These are phyloP conservation scores for Parus major DNA, from an alignment of 2,113 vertebrate species.

Conservation along the genomic window DNA sequence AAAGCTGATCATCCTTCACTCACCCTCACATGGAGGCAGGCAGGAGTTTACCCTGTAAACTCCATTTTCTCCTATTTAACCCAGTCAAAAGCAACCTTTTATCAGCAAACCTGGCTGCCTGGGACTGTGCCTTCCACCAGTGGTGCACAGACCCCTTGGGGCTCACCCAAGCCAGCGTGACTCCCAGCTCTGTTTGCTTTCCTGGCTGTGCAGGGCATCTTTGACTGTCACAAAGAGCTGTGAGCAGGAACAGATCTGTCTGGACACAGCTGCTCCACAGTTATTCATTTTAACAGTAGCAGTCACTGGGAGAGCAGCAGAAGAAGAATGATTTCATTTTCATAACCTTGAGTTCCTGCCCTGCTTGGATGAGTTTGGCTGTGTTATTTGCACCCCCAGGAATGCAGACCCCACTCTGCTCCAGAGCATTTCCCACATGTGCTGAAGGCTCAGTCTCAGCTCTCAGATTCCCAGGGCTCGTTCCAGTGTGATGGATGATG, in stretches of 20 bases:
- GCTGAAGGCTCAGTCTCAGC: background rate
- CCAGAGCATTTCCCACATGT: background rate
- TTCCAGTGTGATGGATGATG: background rate
- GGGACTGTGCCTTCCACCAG: background rate
- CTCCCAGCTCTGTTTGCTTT: background rate
- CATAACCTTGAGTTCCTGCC: slow-evolving; percentile 56
- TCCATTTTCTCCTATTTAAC: background rate
- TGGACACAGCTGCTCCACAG: background rate
- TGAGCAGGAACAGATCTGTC: slow-evolving; percentile 29
- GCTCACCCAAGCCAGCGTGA: background rate
- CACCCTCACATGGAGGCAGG: background rate
- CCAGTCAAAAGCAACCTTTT: background rate
- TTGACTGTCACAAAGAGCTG: background rate
- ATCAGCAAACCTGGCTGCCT: background rate
- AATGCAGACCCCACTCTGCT: background rate
- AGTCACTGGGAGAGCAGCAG: slow-evolving; percentile 24
- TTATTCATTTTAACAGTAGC: slow-evolving; percentile 59
- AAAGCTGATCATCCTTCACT: too few species aligned
- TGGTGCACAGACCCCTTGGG: background rate
- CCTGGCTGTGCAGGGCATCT: background rate
- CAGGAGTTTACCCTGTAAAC: background rate
- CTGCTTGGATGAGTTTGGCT: background rate
- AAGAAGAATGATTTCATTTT: slow-evolving; percentile 66
- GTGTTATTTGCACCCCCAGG: background rate
- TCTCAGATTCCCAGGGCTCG: background rate